Percentiles rank a stretch among this genome's conserved stretches.
phyloP scores from a whole-genome alignment of 2,113 vertebrate species.

The Gallinago paraguaiae region DNA sequence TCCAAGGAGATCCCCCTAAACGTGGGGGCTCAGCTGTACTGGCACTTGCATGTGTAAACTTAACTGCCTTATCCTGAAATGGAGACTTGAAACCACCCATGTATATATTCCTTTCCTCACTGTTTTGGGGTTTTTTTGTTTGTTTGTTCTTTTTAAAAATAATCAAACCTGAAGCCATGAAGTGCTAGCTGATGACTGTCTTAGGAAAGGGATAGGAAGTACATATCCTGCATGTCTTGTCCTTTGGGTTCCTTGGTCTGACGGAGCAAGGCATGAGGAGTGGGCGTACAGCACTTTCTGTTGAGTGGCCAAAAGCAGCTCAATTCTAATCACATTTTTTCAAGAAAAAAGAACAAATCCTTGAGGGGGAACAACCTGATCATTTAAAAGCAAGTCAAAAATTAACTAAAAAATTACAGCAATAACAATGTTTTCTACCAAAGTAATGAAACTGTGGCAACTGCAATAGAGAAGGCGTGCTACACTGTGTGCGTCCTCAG shows the following conservation, averaged over 20 bases:
- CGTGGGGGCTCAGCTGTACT: neutral
- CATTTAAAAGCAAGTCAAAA: slow-evolving; percentile 27
- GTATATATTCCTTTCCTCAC: neutral
- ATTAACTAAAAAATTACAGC: neutral
- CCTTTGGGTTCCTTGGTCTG: neutral
- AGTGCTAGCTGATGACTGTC: neutral
- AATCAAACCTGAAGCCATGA: neutral
- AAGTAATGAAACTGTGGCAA: slow-evolving; percentile 32
- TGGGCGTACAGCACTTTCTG: neutral
- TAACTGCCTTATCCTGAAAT: slow-evolving; percentile 41
- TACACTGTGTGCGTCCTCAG: neutral
- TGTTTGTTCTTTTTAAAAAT: neutral
- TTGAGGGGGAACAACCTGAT: neutral
- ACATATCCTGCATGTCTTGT: neutral
- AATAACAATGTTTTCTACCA: slow-evolving; percentile 37
- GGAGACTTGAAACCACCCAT: slow-evolving; percentile 42
- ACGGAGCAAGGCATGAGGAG: neutral
- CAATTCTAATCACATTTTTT: neutral
- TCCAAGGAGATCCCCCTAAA: neutral
- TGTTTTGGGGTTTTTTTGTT: neutral
- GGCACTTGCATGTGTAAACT: neutral
- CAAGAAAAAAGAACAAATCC: neutral
- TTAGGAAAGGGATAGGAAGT: neutral
- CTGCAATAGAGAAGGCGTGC: neutral
- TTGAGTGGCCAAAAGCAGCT: neutral